phyloP scores from a whole-genome alignment of 2,888 invertebrate species.

The Odontocolon sp. region DNA sequence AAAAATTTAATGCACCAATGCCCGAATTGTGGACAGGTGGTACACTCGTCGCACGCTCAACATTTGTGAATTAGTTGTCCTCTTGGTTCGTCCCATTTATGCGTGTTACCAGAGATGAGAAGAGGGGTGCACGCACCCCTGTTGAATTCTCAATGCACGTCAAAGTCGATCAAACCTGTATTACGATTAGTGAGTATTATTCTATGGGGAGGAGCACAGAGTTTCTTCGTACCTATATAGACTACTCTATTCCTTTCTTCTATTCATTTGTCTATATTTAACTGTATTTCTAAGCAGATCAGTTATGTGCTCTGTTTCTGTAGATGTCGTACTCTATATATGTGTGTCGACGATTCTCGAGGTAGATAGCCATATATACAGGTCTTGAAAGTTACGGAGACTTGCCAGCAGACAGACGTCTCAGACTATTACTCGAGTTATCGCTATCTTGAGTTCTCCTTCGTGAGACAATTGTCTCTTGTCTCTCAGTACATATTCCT shows the following conservation, averaged over 20 bases:
- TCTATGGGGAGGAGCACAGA: not conserved
- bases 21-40: conserved; percentile 8
- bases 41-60: not conserved
- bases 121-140: not conserved
- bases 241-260: not conserved
- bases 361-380: too few relatives aligned
- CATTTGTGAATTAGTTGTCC: conserved; percentile 5
- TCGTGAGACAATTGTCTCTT: too few relatives aligned
- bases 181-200: not conserved
- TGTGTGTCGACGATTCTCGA: not conserved
- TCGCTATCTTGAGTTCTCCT: too few relatives aligned
- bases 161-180: conserved; percentile 23
- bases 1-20: not conserved
- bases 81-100: not conserved
- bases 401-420: too few relatives aligned
- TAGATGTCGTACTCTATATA: not conserved
- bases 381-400: too few relatives aligned
- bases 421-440: too few relatives aligned
- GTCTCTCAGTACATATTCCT: too few relatives aligned
- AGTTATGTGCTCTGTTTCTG: not conserved
- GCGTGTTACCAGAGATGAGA: not conserved
- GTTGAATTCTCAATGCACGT: conserved; percentile 3
- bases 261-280: not conserved
- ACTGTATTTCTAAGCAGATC: not conserved
- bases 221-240: not conserved